These are phyloP conservation scores for Vombatus ursinus DNA, from an alignment of 2,113 vertebrate genomes.

Conservation along the genomic window DNA sequence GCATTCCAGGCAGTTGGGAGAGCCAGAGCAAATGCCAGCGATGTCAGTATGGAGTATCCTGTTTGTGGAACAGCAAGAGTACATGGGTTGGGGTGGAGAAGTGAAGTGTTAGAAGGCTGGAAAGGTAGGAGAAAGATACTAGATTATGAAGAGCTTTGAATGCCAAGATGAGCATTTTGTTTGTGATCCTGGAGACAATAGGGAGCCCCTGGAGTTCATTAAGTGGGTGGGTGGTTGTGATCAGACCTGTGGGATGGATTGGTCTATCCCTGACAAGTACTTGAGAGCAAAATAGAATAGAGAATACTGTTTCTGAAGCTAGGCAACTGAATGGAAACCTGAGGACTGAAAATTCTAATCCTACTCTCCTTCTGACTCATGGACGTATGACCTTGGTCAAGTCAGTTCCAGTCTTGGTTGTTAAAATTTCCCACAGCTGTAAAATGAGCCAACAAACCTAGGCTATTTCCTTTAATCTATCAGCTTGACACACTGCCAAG, in stretches of 20 bases:
- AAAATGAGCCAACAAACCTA: neutral
- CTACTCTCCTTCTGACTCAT: neutral
- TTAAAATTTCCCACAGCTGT: neutral
- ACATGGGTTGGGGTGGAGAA: neutral
- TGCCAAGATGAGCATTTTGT: neutral
- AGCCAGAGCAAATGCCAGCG: neutral
- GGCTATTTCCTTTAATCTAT: neutral
- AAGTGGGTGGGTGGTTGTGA: neutral
- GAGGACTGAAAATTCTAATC: neutral
- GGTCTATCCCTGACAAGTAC: neutral
- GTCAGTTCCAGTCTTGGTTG: slow-evolving; percentile 38
- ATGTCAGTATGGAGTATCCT: neutral
- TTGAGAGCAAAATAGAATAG: neutral
- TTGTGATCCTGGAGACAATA: neutral
- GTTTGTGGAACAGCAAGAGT: neutral
- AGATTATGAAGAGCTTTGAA: neutral
- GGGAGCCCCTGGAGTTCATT: neutral
- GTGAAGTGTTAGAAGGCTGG: neutral
- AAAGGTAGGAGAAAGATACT: neutral
- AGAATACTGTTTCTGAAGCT: neutral
- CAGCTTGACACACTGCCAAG: neutral
- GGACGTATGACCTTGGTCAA: neutral
- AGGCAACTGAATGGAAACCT: neutral
- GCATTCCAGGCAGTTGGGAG: neutral
- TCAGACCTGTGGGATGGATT: neutral